Conservation (phyloP, 2,797 vertebrate species). For the Tenualosa thibaudeaui region DNA sequence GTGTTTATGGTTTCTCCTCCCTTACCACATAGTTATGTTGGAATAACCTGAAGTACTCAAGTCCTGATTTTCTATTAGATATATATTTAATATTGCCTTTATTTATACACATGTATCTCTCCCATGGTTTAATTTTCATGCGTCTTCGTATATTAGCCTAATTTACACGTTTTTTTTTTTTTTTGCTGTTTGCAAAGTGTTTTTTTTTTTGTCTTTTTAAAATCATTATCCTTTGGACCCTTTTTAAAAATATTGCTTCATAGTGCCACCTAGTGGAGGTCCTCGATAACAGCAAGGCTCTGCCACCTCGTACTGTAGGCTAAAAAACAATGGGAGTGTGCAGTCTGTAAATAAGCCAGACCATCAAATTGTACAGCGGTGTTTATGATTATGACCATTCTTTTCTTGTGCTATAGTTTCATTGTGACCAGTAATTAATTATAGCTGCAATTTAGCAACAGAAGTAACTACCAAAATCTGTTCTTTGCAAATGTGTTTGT, state of each 20-base stretch:
- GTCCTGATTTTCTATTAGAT: conserved; percentile 51
- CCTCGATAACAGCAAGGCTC: conserved; percentile 47
- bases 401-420: conserved; percentile 39
- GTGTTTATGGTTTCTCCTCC: conserved; percentile 58
- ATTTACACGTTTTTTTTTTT: conserved; percentile 33
- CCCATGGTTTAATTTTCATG: conserved; percentile 50
- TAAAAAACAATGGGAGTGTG: conserved; percentile 33
- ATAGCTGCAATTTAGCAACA: not conserved
- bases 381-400: conserved; percentile 63
- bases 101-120: conserved; percentile 70
- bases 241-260: conserved; percentile 56
- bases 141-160: conserved; percentile 47
- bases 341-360: conserved; percentile 63
- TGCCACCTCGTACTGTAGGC: conserved; percentile 41
- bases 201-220: conserved; percentile 40
- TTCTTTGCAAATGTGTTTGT: not conserved
- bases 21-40: conserved; percentile 48
- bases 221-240: conserved; percentile 18
- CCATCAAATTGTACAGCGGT: conserved; percentile 58
- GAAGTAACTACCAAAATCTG: conserved; percentile 10
- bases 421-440: conserved; percentile 16
- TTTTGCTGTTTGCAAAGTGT: conserved; percentile 42
- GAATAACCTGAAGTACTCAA: conserved; percentile 33
- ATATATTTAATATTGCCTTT: conserved; percentile 73
- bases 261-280: conserved; percentile 71